Base-by-base conservation (phyloP, 1,140 invertebrate genomes). In the Branchinecta lindahli region DNA sequence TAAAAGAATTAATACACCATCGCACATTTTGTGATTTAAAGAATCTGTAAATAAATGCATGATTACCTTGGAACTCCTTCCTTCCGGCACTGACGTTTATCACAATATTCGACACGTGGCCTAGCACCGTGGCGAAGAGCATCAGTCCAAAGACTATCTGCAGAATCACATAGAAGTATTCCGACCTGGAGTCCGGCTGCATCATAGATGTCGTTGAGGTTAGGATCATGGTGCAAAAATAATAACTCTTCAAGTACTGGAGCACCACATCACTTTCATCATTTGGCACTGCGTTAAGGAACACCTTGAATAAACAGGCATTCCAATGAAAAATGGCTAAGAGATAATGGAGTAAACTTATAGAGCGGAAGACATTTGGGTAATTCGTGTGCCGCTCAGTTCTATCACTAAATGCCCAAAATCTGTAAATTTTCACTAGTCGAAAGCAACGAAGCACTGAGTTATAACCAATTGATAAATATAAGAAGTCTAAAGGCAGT, bases 301-400 rank as follows among this genome's bases (percentile, higher is more conserved):
- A 92, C 78, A 96, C 90, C 84, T 96, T 91, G 83, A 94, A 96
- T 77, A 98, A 84, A 83, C 95, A 98, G 74, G 95, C 94, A 81
- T 98, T 98, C 95, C 95, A 98, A 84, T 98, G 96, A 83, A 98
- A 98, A 80, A 97, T 94, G 80, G 96, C 93, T 81, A 98, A 83
- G 75, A 97, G 85, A 82, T 96, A 96, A 83, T 98, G 94, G 78
- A 96, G 91, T 75, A 97, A 84, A 76, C 91, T 91, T n/a, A 82
- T 68, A 66, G 91, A 94, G 74, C 95, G 87, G 83, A 98, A 94
- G 78, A 97, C 84, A 83, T 98, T 98, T 71, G 95, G 95, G 82
- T 97, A 98, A 82, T 98, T 98, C 66, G 95, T 98, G 79, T 99
- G 95, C 73, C 96, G 84, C 79, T 99, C 96, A 65, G 94, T 98